phyloP scores from a whole-genome alignment of 2,888 invertebrate genomes.

The Adelognathus sp. region DNA sequence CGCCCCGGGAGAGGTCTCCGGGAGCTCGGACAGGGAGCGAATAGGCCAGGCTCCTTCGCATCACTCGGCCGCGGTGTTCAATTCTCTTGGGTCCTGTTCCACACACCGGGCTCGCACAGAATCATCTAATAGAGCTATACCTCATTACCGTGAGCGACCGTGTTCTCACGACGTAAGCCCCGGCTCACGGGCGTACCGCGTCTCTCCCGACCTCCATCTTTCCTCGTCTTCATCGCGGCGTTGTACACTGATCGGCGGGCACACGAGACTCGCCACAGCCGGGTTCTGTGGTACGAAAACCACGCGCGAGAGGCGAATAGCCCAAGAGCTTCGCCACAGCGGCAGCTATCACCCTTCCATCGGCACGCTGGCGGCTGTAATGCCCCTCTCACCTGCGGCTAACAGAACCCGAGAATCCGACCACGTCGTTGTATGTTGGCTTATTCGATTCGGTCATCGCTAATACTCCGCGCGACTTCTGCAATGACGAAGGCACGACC shows the following conservation, averaged over 20 bases:
- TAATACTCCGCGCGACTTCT: neutral
- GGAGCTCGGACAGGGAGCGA: conserved; percentile 41
- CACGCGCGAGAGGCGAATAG: neutral
- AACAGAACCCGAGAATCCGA: conserved; percentile 10
- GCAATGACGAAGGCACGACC: too few species aligned
- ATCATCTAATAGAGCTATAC: conserved; percentile 72
- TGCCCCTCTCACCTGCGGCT: conserved; percentile 22
- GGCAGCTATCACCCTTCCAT: conserved; percentile 46
- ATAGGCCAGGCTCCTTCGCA: conserved; percentile 52
- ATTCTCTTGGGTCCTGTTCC: conserved; percentile 43
- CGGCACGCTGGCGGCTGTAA: conserved; percentile 32
- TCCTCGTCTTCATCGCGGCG: conserved; percentile 63
- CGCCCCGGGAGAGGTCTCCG: conserved; percentile 19
- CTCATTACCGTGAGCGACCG: conserved; percentile 71
- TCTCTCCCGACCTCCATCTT: conserved; percentile 47
- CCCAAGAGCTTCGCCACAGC: conserved; percentile 22
- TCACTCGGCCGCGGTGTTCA: conserved; percentile 28
- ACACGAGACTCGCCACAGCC: neutral
- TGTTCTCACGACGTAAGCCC: conserved; percentile 71
- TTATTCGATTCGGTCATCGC: conserved; percentile 31
- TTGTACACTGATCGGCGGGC: conserved; percentile 29
- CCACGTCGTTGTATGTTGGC: neutral
- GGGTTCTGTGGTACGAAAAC: conserved; percentile 12
- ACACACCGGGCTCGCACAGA: conserved; percentile 24
- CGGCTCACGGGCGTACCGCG: conserved; percentile 34